Evolutionary conservation across 2,113 vertebrate species (phyloP).

Genomic region (Eleginops maclovinus): DNA sequence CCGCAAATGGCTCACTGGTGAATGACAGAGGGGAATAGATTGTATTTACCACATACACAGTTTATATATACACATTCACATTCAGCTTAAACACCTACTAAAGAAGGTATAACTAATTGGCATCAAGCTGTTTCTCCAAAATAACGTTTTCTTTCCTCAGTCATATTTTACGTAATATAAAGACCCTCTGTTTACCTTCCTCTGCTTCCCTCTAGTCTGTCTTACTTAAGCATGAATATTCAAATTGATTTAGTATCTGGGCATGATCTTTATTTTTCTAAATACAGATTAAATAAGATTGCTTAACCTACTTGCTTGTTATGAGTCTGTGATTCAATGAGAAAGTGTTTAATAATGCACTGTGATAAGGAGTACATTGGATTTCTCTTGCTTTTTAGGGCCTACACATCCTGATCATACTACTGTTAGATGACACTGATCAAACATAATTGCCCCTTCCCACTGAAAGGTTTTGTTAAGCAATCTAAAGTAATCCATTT

Average conservation of each 20-base stretch:
- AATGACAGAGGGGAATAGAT: constrained; percentile 29
- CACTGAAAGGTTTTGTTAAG: constrained; percentile 12
- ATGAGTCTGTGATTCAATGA: not conserved
- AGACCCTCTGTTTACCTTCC: not conserved
- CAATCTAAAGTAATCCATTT: constrained; percentile 52
- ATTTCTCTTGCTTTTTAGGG: not conserved
- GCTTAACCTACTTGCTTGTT: not conserved
- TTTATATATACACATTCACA: constrained; percentile 29
- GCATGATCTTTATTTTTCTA: not conserved
- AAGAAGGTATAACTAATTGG: not conserved
- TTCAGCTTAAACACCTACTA: constrained; percentile 10
- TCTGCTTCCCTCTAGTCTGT: not conserved
- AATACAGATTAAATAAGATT: not conserved
- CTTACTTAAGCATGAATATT: not conserved
- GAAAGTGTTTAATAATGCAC: not conserved
- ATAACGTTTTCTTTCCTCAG: not conserved
- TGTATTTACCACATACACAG: constrained; percentile 35
- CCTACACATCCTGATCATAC: constrained; percentile 3
- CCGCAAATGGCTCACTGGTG: constrained; percentile 34
- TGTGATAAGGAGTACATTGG: not conserved
- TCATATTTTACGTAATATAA: not conserved
- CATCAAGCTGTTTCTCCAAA: not conserved
- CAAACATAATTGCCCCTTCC: constrained; percentile 5
- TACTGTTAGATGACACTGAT: constrained; percentile 36
- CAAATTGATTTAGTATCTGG: not conserved